Evolutionary conservation across 2,113 vertebrate genomes (phyloP).

Genomic region (Calyptomena viridis): DNA sequence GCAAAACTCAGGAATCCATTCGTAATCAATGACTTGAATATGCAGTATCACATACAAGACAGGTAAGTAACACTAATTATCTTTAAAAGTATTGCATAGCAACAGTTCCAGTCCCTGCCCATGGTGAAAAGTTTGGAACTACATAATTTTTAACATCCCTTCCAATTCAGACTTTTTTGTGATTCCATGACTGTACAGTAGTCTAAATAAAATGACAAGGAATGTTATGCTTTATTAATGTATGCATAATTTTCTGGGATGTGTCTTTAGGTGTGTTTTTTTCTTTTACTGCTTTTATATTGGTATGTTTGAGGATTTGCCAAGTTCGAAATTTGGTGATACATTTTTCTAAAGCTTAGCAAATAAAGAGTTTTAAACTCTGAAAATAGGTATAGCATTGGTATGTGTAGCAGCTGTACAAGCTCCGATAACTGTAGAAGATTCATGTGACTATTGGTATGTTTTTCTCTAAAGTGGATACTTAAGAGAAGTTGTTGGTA

Average conservation of each 20-base stretch:
- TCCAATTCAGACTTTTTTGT: neutral
- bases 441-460: neutral
- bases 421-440: neutral
- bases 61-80: slow-evolving; percentile 71
- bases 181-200: neutral
- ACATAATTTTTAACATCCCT: neutral
- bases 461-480: neutral
- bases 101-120: neutral
- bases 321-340: neutral
- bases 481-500: neutral
- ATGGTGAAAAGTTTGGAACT: neutral
- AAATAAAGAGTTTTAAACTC: neutral
- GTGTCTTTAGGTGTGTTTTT: neutral
- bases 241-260: neutral
- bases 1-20: slow-evolving; percentile 90
- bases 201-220: neutral
- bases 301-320: neutral
- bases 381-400: neutral
- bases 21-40: slow-evolving; percentile 90
- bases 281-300: neutral
- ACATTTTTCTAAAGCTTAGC: neutral
- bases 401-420: neutral
- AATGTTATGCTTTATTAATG: neutral
- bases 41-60: slow-evolving; percentile 92
- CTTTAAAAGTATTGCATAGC: neutral